phyloP scores from a whole-genome alignment of 2,888 invertebrate genomes.

The Aspidapion aeneum region DNA sequence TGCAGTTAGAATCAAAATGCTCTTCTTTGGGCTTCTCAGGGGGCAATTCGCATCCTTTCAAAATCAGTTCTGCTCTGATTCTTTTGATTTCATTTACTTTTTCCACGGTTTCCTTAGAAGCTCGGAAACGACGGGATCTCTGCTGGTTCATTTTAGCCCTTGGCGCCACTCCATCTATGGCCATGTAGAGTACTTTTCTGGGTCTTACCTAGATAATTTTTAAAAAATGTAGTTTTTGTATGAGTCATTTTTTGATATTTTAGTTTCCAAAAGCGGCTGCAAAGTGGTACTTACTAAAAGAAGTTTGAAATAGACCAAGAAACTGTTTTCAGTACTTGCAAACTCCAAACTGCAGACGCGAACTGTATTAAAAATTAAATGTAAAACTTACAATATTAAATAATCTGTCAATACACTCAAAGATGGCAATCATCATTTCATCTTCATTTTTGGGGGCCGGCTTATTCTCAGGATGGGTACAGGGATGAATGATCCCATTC shows the following conservation, averaged over 20 bases:
- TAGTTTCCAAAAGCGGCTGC: too few species aligned
- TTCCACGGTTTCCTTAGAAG: conserved; percentile 91
- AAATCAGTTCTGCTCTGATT: conserved; percentile 68
- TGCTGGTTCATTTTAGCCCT: conserved; percentile 99
- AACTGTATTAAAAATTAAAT: too few species aligned
- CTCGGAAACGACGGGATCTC: conserved; percentile 91
- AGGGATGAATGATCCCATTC: conserved; percentile 98
- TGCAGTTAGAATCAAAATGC: conserved; percentile 99
- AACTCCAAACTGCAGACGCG: too few species aligned
- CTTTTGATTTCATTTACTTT: conserved; percentile 83
- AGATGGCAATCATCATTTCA: conserved; percentile 99
- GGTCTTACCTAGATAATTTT: conserved; percentile 70
- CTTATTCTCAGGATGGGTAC: conserved; percentile 98
- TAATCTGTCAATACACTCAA: conserved; percentile 95
- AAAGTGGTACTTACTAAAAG: too few species aligned
- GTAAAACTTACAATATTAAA: conserved; percentile 71
- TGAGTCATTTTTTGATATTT: too few species aligned
- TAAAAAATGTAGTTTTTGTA: too few species aligned
- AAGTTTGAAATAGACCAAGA: too few species aligned
- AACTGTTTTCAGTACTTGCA: too few species aligned
- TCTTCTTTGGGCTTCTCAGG: conserved; percentile 87
- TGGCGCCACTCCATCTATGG: conserved; percentile 98
- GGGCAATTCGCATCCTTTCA: conserved; percentile 70
- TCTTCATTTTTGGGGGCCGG: conserved; percentile 97
- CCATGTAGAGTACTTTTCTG: conserved; percentile 94